These are phyloP conservation scores for Aquatica leii DNA, from an alignment of 2,888 invertebrate species.

Conservation along the genomic window DNA sequence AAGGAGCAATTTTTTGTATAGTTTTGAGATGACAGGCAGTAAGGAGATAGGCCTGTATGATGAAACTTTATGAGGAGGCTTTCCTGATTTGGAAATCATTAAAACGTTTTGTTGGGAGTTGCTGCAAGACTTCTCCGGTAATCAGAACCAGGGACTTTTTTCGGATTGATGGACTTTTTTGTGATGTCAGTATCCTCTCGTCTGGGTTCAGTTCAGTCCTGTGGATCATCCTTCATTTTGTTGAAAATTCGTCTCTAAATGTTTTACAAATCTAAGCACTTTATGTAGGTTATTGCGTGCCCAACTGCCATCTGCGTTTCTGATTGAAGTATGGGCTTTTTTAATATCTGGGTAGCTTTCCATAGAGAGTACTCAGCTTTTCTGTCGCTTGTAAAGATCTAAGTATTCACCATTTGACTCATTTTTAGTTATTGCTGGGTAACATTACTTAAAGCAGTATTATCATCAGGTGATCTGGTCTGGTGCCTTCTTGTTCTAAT, in stretches of 20 bases:
- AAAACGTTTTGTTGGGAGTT: too few species aligned
- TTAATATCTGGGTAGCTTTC: slow-evolving; percentile 10
- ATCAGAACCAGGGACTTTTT: too few species aligned
- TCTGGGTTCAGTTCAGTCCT: not conserved
- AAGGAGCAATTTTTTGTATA: too few species aligned
- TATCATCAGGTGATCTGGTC: slow-evolving; percentile 13
- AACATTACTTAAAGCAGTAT: slow-evolving; percentile 16
- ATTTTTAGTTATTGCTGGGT: slow-evolving; percentile 15
- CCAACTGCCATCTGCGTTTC: too few species aligned
- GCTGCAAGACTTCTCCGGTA: too few species aligned
- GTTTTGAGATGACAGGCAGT: too few species aligned
- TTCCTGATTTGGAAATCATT: too few species aligned
- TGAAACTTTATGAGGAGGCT: too few species aligned
- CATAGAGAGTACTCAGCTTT: slow-evolving; percentile 16
- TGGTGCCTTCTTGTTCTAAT: slow-evolving; percentile 4
- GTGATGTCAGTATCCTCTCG: not conserved
- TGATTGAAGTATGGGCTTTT: slow-evolving; percentile 12
- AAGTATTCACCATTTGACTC: slow-evolving; percentile 16
- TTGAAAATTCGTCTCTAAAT: not conserved
- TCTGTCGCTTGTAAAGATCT: slow-evolving; percentile 16
- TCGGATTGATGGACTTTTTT: not conserved
- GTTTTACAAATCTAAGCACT: not conserved
- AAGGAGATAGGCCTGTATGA: too few species aligned
- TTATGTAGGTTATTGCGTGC: slow-evolving; percentile 10
- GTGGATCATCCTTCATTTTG: not conserved